These are phyloP conservation scores for Buathra laborator DNA, from an alignment of 2,888 invertebrate species.

Conservation along the genomic window DNA sequence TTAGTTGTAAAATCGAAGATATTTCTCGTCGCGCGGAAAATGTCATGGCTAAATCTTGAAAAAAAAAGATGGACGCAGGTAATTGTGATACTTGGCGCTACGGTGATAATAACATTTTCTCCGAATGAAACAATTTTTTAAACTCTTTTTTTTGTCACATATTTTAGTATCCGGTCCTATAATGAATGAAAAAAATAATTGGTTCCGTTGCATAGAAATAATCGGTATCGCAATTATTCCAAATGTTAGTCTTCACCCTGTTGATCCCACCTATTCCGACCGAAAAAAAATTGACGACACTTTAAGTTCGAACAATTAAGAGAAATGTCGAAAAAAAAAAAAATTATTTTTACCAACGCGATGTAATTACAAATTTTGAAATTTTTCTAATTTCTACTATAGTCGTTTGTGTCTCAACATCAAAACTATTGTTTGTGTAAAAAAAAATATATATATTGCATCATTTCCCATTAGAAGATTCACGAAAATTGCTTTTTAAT, in stretches of 20 bases:
- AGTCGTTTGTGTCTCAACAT: not conserved
- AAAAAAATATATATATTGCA: not conserved
- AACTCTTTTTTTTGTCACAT: no score
- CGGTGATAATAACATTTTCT: no score
- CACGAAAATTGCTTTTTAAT: slow-evolving; percentile 4
- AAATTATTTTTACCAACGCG: not conserved
- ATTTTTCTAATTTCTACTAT: not conserved
- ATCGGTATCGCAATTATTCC: no score
- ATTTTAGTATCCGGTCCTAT: no score
- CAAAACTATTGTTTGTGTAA: not conserved
- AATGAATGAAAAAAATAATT: no score
- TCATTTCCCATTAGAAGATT: not conserved
- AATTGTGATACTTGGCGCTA: no score
- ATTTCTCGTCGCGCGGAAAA: not conserved
- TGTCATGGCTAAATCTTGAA: no score
- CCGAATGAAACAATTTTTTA: no score
- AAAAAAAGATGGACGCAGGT: not conserved
- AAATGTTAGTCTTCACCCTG: no score
- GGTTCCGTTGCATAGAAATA: no score
- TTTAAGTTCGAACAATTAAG: not conserved
- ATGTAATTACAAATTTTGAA: not conserved
- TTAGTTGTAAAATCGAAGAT: not conserved
- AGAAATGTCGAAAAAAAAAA: not conserved
- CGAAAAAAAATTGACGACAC: not conserved
- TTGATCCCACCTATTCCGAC: no score